These are phyloP conservation scores for Drosophila longiperda DNA, from an alignment of 2,888 invertebrate species.

Conservation along the genomic window DNA sequence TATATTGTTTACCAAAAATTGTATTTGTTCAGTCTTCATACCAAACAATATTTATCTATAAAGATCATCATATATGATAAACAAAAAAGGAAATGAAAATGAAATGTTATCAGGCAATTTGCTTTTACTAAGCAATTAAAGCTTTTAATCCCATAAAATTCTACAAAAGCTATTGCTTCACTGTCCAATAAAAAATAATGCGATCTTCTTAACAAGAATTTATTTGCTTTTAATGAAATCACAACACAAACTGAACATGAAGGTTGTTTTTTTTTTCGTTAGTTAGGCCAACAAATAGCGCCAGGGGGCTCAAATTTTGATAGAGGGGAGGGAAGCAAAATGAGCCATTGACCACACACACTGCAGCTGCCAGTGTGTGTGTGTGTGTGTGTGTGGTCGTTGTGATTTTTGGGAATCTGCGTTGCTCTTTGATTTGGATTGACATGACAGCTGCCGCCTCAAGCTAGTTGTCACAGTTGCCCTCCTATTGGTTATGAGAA, in stretches of 20 bases:
- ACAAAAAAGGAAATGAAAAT: not conserved
- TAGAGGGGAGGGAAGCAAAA: constrained; percentile 25
- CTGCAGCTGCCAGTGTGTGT: not conserved
- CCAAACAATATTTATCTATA: not conserved
- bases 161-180: constrained; percentile 7
- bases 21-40: not conserved
- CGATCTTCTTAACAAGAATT: constrained; percentile 64
- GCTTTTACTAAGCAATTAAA: constrained; percentile 54
- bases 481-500: constrained; percentile 20
- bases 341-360: constrained; percentile 23
- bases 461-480: constrained; percentile 31
- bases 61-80: not conserved
- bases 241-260: constrained; percentile 51
- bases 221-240: constrained; percentile 71
- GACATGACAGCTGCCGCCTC: constrained; percentile 49
- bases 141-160: constrained; percentile 24
- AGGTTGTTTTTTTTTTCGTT: constrained; percentile 26
- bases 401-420: constrained; percentile 17
- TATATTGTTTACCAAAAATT: not conserved
- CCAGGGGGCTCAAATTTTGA: constrained; percentile 49
- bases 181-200: constrained; percentile 34
- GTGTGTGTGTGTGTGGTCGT: constrained; percentile 43
- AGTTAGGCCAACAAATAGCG: constrained; percentile 55
- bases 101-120: constrained; percentile 35
- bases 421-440: constrained; percentile 32